Base-by-base conservation (phyloP, 2,797 vertebrate genomes). In the Labeo calbasu region DNA sequence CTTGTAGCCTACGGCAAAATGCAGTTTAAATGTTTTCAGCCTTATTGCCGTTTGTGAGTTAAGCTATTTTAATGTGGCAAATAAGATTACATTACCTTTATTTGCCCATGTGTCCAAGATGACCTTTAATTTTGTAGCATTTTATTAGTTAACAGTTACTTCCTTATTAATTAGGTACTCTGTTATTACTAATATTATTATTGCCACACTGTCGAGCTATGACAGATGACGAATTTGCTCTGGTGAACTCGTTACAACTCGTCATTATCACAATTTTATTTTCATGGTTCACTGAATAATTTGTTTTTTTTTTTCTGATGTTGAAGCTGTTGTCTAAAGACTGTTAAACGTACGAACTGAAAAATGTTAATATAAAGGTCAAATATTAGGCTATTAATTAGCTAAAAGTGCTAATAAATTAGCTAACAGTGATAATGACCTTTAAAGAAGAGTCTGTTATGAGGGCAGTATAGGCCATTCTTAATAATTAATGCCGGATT, bases 191-290 rank as follows among this genome's bases (percentile, higher is more conserved):
- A 6, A 70, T 28, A 23, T 40, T 12, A 36, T 10, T 46, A 69
- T 36, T 55, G 5, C 23, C 79, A 28, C 36, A 25, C 5, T 23
- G 25, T 82, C 25, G 25, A 50, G 36, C 43, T 72, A 50, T 61
- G 79, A 61, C 68, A 61, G 53, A 48, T 61, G 25, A 59, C 1
- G 23, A 72, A 23, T 63, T 55, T 81, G 21, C 55, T 59, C 66
- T 72, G 40, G 59, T 81, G 23, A 63, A 81, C 69, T 50, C 12
- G 48, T 68, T 61, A 71, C 68, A 71, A 12, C 55, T 77, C 28
- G 23, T 55, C 40, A 48, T 57, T 72, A 63, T 50, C 69, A n/a
- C 11, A n/a, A 68, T 59, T 46, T 23, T 2, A 51, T 36, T 81
- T 72, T 14, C 12, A 15, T 32, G 13, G 12, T 12, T 61, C 23